These are phyloP conservation scores for Drosophila kohkoa DNA, from an alignment of 1,140 invertebrate species.

Conservation along the genomic window DNA sequence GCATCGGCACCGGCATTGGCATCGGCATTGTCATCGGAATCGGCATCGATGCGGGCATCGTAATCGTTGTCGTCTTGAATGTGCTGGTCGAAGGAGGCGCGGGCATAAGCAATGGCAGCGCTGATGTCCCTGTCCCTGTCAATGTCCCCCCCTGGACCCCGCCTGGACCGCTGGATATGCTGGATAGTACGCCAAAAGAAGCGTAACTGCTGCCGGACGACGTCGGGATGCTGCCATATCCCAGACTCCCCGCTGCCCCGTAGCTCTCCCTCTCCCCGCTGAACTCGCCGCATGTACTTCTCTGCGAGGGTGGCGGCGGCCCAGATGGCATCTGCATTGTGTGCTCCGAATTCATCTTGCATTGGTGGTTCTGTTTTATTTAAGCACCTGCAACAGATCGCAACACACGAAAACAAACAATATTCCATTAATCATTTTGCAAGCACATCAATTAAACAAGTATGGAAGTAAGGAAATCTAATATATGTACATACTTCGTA, in stretches of 20 bases:
- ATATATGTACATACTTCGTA: too few species aligned
- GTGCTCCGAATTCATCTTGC: slow-evolving; percentile 78
- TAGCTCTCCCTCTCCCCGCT: slow-evolving; percentile 46
- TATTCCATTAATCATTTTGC: too few species aligned
- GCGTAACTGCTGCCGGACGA: slow-evolving; percentile 60
- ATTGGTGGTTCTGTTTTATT: slow-evolving; percentile 57
- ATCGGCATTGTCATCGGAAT: background rate
- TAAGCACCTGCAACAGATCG: slow-evolving; percentile 23
- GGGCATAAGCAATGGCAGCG: slow-evolving; percentile 54
- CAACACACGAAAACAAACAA: slow-evolving; percentile 79
- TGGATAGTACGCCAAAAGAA: slow-evolving; percentile 71
- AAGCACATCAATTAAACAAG: too few species aligned
- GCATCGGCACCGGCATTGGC: background rate
- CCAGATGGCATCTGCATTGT: slow-evolving; percentile 66
- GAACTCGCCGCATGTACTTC: slow-evolving; percentile 53
- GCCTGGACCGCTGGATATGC: slow-evolving; percentile 31
- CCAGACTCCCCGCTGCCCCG: slow-evolving; percentile 31
- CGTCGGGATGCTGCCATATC: slow-evolving; percentile 39
- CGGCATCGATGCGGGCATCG: slow-evolving; percentile 33
- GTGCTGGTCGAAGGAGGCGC: slow-evolving; percentile 48
- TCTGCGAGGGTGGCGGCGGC: slow-evolving; percentile 67
- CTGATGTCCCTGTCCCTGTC: slow-evolving; percentile 27
- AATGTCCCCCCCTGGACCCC: background rate
- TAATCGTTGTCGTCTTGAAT: slow-evolving; percentile 44
- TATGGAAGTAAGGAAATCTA: too few species aligned